phyloP scores from a whole-genome alignment of 2,888 invertebrate genomes.

The Ophion ellenae region DNA sequence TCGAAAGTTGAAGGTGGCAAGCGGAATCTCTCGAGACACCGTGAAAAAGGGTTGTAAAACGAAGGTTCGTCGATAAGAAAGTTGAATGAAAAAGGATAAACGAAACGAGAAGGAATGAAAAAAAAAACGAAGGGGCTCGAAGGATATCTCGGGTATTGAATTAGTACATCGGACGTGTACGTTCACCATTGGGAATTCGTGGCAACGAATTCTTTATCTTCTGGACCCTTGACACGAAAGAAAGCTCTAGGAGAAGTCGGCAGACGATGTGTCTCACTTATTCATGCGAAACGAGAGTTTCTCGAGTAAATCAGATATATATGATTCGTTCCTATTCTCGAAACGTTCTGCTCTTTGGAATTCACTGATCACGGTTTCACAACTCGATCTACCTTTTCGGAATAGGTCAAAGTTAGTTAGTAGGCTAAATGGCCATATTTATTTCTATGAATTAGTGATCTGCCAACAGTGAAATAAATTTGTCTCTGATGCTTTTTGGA shows the following conservation, averaged over 20 bases:
- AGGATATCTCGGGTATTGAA: conserved; percentile 67
- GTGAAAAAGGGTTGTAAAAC: conserved; percentile 33
- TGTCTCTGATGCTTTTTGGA: neutral
- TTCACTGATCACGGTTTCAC: conserved; percentile 15
- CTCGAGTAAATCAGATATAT: conserved; percentile 53
- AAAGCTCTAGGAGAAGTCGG: conserved; percentile 46
- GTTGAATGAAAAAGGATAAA: conserved; percentile 47
- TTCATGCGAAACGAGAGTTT: conserved; percentile 56
- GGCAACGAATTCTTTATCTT: conserved; percentile 60
- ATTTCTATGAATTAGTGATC: neutral
- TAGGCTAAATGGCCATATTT: neutral
- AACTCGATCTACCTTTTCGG: neutral
- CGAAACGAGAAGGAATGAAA: conserved; percentile 33
- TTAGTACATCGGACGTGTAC: conserved; percentile 67
- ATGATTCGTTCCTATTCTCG: conserved; percentile 18
- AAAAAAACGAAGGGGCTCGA: conserved; percentile 21
- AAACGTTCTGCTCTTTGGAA: conserved; percentile 5
- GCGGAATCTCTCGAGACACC: conserved; percentile 15
- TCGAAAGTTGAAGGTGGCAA: conserved; percentile 15
- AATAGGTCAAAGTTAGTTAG: neutral
- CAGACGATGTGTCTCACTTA: conserved; percentile 53
- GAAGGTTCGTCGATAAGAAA: conserved; percentile 49
- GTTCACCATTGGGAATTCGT: conserved; percentile 62
- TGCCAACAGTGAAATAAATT: neutral
- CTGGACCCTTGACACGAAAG: conserved; percentile 42